Conservation (phyloP, 2,888 invertebrate species). For the Beris morrisii region DNA sequence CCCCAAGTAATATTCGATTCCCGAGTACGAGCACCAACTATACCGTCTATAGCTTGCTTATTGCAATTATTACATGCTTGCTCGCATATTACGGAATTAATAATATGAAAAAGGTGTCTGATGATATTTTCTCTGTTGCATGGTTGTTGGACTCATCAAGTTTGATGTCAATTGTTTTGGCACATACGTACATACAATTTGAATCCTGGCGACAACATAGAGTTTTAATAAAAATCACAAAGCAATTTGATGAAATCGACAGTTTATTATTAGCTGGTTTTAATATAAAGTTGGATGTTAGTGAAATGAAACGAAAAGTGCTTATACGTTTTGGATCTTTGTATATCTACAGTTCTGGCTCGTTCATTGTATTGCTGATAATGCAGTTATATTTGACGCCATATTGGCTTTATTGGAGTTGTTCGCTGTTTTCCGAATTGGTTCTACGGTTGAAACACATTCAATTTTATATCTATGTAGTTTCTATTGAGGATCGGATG, state of each 20-base stretch:
- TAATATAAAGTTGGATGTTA: background rate
- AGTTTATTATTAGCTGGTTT: background rate
- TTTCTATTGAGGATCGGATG: conserved; percentile 10
- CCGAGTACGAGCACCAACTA: no score
- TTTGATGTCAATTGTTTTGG: background rate
- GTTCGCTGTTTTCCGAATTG: conserved; percentile 1
- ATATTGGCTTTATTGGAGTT: conserved; percentile 17
- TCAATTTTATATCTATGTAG: conserved; percentile 13
- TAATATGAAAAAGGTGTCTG: no score
- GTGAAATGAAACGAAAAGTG: background rate
- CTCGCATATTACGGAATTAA: no score
- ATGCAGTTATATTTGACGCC: background rate
- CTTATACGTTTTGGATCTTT: background rate
- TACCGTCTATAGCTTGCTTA: no score
- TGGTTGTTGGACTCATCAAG: conserved; percentile 2
- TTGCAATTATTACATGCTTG: no score
- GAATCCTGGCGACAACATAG: conserved; percentile 17
- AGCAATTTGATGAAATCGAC: conserved; percentile 15
- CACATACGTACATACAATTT: conserved; percentile 13
- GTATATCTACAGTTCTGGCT: background rate
- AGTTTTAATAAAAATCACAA: conserved; percentile 1
- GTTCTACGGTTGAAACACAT: conserved; percentile 20
- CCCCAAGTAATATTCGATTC: no score
- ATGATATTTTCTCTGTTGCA: background rate
- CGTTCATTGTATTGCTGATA: background rate